phyloP scores from a whole-genome alignment of 2,797 vertebrate species.

The Aotus griseimembra region DNA sequence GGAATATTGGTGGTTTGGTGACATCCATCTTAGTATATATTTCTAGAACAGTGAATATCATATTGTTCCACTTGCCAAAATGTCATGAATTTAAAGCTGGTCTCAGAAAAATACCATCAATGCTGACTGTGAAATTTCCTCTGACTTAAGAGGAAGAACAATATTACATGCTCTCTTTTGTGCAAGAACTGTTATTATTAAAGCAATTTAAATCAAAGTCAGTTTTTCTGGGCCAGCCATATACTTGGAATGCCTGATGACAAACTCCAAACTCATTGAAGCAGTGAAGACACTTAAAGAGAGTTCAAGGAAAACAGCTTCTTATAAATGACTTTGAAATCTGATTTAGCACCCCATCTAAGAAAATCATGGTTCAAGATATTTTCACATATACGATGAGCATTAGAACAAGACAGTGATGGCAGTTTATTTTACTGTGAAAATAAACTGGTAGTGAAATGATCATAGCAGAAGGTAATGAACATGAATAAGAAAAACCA shows the following conservation, averaged over 20 bases:
- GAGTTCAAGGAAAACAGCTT: not conserved
- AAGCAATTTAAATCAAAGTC: slow-evolving; percentile 60
- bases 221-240: slow-evolving; percentile 29
- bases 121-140: slow-evolving; percentile 53
- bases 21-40: slow-evolving; percentile 45
- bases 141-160: slow-evolving; percentile 61
- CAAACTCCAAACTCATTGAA: not conserved
- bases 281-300: not conserved
- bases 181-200: slow-evolving; percentile 54
- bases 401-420: not conserved
- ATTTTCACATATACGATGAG: not conserved
- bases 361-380: not conserved
- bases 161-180: slow-evolving; percentile 50
- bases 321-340: not conserved
- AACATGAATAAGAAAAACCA: not conserved
- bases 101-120: slow-evolving; percentile 59
- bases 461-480: not conserved
- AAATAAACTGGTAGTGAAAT: not conserved
- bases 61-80: slow-evolving; percentile 66
- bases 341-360: not conserved
- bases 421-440: not conserved
- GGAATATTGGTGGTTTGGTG: slow-evolving; percentile 39
- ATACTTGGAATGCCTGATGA: slow-evolving; percentile 19
- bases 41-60: slow-evolving; percentile 61
- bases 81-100: slow-evolving; percentile 60